Base-by-base conservation (phyloP, 1,140 invertebrate species). In the Ostrea edulis region DNA sequence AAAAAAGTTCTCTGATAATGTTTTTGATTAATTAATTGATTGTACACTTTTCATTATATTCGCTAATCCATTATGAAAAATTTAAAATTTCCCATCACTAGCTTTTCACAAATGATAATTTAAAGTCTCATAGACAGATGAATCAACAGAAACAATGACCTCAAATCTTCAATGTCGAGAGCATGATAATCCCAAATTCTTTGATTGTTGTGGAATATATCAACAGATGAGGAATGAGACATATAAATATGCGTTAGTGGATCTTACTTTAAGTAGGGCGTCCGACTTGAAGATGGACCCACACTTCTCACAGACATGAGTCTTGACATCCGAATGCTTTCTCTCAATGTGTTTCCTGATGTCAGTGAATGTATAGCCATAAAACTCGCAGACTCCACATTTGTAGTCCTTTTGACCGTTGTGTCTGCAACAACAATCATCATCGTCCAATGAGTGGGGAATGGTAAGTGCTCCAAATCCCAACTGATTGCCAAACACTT, bases 281-380 rank as follows among this genome's bases (percentile, higher is more conserved):
- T 95, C 94, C 8, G 90, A 90, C 86, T 93, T 93, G 89, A 95
- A 95, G 8, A 90, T 91, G 58, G 91, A 87, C 0, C 93, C 92
- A 92, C 95, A 95, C 88, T 93, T 93, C 84, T 93, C 92, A 93
- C 95, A 95, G 89, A 93, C 90, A 11, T 92, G 86, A 20, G 90
- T 92, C 82, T 93, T 94, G 22, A 91, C 89, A 84, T 95, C 94
- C 5, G 94, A 87, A 89, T 95, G 95, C 90, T 95, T 95, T 4
- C 95, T 90, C 86, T 95, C 95, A 20, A 95, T 95, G 90, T 95
- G 95, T 91, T 95, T 95, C 81, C 95, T 88, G 81, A 95, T 95
- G 89, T 95, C 95, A 12, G 95, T 95, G 89, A 95, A 95, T 0
- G 95, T 95, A 89, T 95, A 95, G 35, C 95, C 95, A 90, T 93